Conservation (phyloP, 2,888 invertebrate genomes). For the Iselma pallidipennis region DNA sequence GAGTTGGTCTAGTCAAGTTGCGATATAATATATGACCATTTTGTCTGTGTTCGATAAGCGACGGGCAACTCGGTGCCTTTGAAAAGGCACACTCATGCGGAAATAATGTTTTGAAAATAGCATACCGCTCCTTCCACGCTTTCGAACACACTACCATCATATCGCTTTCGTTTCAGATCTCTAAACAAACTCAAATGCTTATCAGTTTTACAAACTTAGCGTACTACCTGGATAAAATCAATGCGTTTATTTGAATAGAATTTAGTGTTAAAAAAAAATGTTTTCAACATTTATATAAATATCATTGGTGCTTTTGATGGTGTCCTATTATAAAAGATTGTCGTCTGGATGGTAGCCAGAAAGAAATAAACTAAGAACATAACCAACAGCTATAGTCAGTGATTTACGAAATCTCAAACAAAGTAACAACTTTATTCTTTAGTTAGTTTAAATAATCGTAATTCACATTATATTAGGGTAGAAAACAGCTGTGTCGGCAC, state of each 20-base stretch:
- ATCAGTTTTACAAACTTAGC: slow-evolving; percentile 28
- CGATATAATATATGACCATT: slow-evolving; percentile 44
- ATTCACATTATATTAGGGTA: slow-evolving; percentile 29
- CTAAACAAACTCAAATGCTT: slow-evolving; percentile 34
- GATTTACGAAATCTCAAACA: slow-evolving; percentile 41
- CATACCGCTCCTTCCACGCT: slow-evolving; percentile 34
- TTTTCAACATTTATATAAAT: neutral
- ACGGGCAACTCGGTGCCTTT: slow-evolving; percentile 39
- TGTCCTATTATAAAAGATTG: neutral
- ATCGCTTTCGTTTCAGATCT: slow-evolving; percentile 30
- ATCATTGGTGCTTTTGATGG: neutral
- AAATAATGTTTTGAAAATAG: slow-evolving; percentile 53
- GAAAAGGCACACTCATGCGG: slow-evolving; percentile 50
- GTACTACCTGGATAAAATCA: slow-evolving; percentile 1
- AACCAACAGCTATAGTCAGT: slow-evolving; percentile 32
- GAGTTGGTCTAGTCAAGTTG: slow-evolving; percentile 11
- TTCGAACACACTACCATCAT: slow-evolving; percentile 25
- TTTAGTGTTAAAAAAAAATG: neutral
- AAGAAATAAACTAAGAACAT: slow-evolving; percentile 18
- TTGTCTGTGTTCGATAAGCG: slow-evolving; percentile 49
- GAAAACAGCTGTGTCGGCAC: slow-evolving; percentile 40
- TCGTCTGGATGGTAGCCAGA: slow-evolving; percentile 32
- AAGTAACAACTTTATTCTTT: slow-evolving; percentile 38
- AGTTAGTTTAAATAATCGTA: slow-evolving; percentile 41
- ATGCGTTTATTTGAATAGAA: neutral